Percentiles rank a stretch among this genome's conserved stretches.
phyloP scores from a whole-genome alignment of 2,797 vertebrate species.

The Hippocampus kuda region DNA sequence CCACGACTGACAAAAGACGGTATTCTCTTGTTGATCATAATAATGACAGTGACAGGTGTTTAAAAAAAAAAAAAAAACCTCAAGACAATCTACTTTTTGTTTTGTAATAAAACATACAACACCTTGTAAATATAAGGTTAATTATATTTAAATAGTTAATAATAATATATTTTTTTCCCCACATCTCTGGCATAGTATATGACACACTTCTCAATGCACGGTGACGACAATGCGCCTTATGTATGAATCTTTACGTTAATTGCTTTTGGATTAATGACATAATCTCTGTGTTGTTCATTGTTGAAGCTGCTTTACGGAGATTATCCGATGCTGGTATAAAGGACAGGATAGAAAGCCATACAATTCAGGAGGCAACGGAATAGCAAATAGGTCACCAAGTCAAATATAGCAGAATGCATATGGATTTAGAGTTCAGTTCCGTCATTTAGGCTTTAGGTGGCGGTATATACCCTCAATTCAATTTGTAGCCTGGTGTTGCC shows the following conservation, averaged over 20 bases:
- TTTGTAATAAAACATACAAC: too few relatives aligned
- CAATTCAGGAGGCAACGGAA: not conserved
- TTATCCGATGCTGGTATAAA: conserved; percentile 20
- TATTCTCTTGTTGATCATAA: too few relatives aligned
- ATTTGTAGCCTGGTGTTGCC: not conserved
- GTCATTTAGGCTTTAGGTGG: conserved; percentile 21
- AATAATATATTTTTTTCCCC: not conserved
- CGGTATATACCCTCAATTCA: conserved; percentile 19
- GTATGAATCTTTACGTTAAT: not conserved
- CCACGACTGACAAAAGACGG: too few relatives aligned
- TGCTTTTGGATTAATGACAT: conserved; percentile 30
- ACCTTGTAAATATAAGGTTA: too few relatives aligned
- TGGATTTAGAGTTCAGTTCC: not conserved
- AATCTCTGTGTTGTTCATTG: conserved; percentile 15
- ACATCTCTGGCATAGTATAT: not conserved
- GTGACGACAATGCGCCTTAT: not conserved
- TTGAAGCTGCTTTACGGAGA: conserved; percentile 26
- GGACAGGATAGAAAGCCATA: not conserved
- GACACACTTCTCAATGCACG: not conserved
- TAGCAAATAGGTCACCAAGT: not conserved
- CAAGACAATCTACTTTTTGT: too few relatives aligned
- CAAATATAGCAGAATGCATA: not conserved
- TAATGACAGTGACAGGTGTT: too few relatives aligned
- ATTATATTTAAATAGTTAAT: too few relatives aligned
- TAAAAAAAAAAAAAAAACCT: too few relatives aligned